Evolutionary conservation across 2,113 vertebrate species (phyloP).

Genomic region (Podilymbus podiceps): DNA sequence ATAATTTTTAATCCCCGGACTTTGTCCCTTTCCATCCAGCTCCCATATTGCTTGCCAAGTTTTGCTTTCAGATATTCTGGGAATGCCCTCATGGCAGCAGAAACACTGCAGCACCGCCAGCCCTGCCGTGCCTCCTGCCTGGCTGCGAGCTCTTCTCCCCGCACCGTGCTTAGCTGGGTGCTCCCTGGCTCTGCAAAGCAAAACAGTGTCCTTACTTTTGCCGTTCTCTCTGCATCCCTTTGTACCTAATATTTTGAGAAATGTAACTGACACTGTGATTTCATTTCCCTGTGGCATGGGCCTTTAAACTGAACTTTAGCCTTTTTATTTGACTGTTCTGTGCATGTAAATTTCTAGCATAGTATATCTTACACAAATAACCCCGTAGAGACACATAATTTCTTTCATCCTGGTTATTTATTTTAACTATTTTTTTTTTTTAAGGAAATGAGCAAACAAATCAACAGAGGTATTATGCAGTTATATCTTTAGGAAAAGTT

Average conservation of each 20-base stretch:
- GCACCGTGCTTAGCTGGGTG: neutral
- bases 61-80: neutral
- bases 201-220: neutral
- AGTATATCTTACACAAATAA: neutral
- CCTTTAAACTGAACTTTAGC: neutral
- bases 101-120: neutral
- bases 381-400: neutral
- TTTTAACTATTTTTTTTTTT: neutral
- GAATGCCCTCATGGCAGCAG: neutral
- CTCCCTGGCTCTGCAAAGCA: neutral
- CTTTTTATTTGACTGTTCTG: neutral
- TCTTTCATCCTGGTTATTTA: neutral
- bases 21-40: neutral
- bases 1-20: neutral
- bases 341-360: neutral
- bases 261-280: neutral
- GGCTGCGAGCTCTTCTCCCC: neutral
- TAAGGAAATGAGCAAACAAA: neutral
- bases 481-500: neutral
- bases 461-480: neutral
- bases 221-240: neutral
- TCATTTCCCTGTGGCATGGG: neutral
- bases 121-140: neutral
- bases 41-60: neutral
- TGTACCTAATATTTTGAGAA: neutral